These are phyloP conservation scores for Xiphophorus maculatus DNA, from an alignment of 2,113 vertebrate genomes.

Conservation along the genomic window DNA sequence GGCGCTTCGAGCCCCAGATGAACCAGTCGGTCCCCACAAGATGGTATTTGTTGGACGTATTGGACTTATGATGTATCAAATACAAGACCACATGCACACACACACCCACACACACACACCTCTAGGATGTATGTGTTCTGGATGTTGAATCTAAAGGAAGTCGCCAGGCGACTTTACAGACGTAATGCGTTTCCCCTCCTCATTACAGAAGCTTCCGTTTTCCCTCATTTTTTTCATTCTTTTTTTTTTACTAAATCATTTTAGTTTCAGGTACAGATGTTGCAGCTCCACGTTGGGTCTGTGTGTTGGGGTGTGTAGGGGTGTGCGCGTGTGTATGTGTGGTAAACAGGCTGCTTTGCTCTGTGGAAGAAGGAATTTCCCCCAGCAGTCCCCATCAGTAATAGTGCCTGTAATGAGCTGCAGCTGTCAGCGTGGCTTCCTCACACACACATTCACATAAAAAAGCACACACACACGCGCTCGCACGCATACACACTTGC, in stretches of 20 bases:
- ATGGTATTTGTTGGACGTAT: no score
- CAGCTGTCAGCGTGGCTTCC: conserved; percentile 78
- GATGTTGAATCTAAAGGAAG: conserved; percentile 31
- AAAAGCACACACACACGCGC: conserved; percentile 53
- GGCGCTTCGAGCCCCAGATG: no score
- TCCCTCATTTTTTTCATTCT: conserved; percentile 63
- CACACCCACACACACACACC: conserved; percentile 19
- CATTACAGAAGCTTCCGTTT: conserved; percentile 8
- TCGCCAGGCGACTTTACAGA: conserved; percentile 23
- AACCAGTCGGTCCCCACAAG: no score
- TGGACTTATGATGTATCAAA: no score
- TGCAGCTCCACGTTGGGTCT: conserved; percentile 64
- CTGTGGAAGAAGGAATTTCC: conserved; percentile 76
- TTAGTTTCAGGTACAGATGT: conserved; percentile 87
- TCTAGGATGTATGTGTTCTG: not conserved
- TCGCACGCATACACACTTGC: conserved; percentile 41
- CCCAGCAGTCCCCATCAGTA: conserved; percentile 79
- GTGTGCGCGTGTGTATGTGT: conserved; percentile 50
- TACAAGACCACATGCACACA: not conserved
- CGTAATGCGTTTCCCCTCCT: conserved; percentile 13
- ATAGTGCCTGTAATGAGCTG: conserved; percentile 80
- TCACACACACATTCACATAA: conserved; percentile 57
- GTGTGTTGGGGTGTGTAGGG: conserved; percentile 43
- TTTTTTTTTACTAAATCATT: conserved; percentile 82
- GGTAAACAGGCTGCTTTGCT: conserved; percentile 76